Evolutionary conservation across 2,113 vertebrate species (phyloP), one percentile per base, ranked within the genome.

Genomic region (Neolamprologus modestus): DNA sequence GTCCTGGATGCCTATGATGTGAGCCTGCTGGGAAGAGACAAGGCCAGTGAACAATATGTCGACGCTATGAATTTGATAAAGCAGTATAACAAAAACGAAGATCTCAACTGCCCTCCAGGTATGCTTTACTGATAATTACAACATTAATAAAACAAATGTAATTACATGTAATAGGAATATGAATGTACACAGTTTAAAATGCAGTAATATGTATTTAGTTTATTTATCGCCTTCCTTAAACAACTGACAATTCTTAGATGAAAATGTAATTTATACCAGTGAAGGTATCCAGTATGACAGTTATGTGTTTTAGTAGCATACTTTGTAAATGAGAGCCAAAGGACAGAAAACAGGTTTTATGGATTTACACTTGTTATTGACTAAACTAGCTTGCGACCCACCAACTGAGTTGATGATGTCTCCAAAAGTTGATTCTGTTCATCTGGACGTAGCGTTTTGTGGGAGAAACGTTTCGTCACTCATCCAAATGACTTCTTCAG

Each of bases 61-160:
- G 89, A 94, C 1, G 95, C 98, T 11, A 85, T 98, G 82, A 91
- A 79, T 50, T 31, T 97, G 14, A 95, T 99, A 33, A 96, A 33
- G 90, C 89, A 95, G 37, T 95, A 98, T 93, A 99, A 99, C 92
- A 81, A 61, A 81, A 99, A 99, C 71, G 61, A 95, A 8, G 95
- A 99, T 31, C 97, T 98, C 90, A 99, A 99, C 96, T 95, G 90
- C 31, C 97, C 98, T 1, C 84, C 96, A 96, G 97, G 98, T 99
- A 84, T 10, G 4, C 4, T 7, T n/a, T 1, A 5, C 19, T 40
- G 45, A 78, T 78, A 1, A 33, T 50, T 78, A 50, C 2, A 52
- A 13, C 10, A n/a, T 8, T 31, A 52, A 19, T 50, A 31, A 76
- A 26, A 66, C 33, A 66, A 8, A 37, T 13, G 7, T 4, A 37